These are phyloP conservation scores for Amphipoea lucens DNA, from an alignment of 2,888 invertebrate species.

Conservation along the genomic window DNA sequence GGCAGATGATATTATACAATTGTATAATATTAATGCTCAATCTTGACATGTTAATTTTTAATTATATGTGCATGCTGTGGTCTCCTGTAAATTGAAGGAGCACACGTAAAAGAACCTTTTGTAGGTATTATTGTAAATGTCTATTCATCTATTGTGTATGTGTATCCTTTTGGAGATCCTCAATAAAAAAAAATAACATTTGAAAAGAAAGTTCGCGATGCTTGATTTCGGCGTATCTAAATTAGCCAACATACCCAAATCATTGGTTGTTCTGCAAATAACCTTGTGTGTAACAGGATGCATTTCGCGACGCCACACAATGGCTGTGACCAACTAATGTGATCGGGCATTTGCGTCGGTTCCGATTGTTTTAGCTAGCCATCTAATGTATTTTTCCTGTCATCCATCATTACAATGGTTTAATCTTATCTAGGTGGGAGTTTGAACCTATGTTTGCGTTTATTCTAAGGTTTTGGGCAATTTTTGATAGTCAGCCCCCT, in stretches of 20 bases:
- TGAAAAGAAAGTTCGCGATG: not conserved
- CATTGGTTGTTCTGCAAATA: not conserved
- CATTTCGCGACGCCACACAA: constrained; percentile 21
- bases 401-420: not conserved
- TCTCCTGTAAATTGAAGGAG: too few relatives aligned
- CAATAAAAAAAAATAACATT: too few relatives aligned
- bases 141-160: too few relatives aligned
- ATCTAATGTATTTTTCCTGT: not conserved
- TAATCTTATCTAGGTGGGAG: not conserved
- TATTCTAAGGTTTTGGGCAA: not conserved
- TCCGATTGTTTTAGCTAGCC: not conserved
- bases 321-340: constrained; percentile 12
- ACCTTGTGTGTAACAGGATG: constrained; percentile 14
- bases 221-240: not conserved
- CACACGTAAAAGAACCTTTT: too few relatives aligned
- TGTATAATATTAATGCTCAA: too few relatives aligned
- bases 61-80: too few relatives aligned
- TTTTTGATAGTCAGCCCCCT: too few relatives aligned
- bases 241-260: not conserved
- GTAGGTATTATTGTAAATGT: too few relatives aligned
- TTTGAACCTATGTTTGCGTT: not conserved
- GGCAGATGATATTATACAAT: too few relatives aligned
- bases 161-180: too few relatives aligned
- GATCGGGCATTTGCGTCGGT: not conserved
- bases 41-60: too few relatives aligned